phyloP scores from a whole-genome alignment of 2,888 invertebrate genomes.

The Brachypterus glaber region DNA sequence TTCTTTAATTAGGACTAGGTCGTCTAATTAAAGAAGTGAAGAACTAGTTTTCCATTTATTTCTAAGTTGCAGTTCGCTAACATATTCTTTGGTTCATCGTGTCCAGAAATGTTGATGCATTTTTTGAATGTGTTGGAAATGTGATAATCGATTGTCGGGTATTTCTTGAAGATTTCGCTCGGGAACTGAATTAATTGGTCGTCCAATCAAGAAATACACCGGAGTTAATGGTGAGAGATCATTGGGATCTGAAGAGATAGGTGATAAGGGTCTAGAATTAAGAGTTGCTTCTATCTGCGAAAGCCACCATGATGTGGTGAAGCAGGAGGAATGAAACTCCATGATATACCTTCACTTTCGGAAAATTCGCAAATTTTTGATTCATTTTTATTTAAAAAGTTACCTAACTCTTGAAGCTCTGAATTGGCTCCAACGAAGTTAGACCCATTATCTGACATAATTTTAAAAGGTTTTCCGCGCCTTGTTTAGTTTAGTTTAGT shows the following conservation, averaged over 20 bases:
- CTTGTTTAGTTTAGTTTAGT: too few relatives aligned
- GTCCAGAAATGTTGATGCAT: conserved; percentile 19
- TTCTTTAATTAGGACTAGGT: conserved; percentile 4
- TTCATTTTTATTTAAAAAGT: conserved; percentile 3
- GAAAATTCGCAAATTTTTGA: not conserved
- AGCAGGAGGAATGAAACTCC: conserved; percentile 14
- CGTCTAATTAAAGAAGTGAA: not conserved
- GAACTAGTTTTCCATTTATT: conserved; percentile 13
- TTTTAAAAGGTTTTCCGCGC: conserved; percentile 7
- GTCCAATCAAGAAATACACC: conserved; percentile 14
- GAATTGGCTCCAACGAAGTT: conserved; percentile 10
- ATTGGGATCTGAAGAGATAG: conserved; percentile 14
- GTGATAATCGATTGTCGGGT: conserved; percentile 6
- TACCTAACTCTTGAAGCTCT: conserved; percentile 5
- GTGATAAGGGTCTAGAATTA: conserved; percentile 24
- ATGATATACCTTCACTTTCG: conserved; percentile 3
- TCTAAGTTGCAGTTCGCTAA: conserved; percentile 14
- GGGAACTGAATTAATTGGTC: conserved; percentile 8
- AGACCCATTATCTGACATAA: conserved; percentile 6
- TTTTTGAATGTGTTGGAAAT: conserved; percentile 10
- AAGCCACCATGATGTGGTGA: conserved; percentile 17
- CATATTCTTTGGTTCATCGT: conserved; percentile 15
- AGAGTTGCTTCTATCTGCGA: conserved; percentile 23
- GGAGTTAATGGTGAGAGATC: conserved; percentile 16
- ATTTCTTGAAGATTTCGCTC: conserved; percentile 4